These are phyloP conservation scores for Microhierax caerulescens DNA, from an alignment of 2,797 vertebrate species.

Conservation along the genomic window DNA sequence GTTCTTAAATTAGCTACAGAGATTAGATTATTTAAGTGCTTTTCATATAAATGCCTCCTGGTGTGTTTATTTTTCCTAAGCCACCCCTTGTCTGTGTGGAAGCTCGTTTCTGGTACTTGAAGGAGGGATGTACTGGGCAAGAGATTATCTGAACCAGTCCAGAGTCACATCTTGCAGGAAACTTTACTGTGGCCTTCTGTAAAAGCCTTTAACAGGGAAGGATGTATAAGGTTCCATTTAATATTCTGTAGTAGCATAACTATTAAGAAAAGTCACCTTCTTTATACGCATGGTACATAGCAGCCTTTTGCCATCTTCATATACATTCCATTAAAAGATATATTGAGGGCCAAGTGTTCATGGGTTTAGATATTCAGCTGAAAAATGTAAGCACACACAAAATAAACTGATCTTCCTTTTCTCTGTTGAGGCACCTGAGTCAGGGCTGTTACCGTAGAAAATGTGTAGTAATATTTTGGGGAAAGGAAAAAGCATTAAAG, in stretches of 20 bases:
- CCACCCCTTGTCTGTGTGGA: background rate
- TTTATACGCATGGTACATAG: too few relatives aligned
- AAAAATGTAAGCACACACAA: background rate
- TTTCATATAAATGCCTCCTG: constrained; percentile 1
- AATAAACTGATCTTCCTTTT: background rate
- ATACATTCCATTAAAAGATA: background rate
- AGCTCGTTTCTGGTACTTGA: background rate
- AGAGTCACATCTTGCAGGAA: background rate
- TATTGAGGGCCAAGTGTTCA: background rate
- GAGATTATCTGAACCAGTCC: background rate
- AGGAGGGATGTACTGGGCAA: background rate
- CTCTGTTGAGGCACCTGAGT: background rate
- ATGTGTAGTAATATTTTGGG: background rate
- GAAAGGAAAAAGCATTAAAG: constrained; percentile 1
- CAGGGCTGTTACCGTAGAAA: background rate
- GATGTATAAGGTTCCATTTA: background rate
- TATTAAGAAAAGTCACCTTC: background rate
- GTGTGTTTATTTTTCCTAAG: background rate
- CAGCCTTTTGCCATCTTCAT: too few relatives aligned
- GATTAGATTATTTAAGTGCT: constrained; percentile 63
- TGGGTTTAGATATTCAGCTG: background rate
- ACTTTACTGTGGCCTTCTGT: background rate
- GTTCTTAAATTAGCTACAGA: constrained; percentile 49
- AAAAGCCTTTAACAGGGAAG: background rate
- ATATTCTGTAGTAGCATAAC: background rate